Evolutionary conservation across 2,113 vertebrate species (phyloP).

Genomic region (Genyomyrus donnyi): DNA sequence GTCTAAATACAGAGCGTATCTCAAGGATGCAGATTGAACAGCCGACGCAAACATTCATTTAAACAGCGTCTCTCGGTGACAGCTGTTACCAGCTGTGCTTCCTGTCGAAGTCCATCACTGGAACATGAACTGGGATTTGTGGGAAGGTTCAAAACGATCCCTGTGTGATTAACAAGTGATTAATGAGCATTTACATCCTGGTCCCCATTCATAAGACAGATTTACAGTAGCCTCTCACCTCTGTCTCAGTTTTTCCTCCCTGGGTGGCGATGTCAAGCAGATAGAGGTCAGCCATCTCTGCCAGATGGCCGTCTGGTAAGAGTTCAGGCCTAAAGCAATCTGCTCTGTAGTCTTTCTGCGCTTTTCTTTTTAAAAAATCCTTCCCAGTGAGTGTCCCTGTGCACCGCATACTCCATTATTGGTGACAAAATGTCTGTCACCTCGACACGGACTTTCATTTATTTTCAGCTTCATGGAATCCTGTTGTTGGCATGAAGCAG

Average conservation of each 20-base stretch:
- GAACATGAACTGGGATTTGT: background rate
- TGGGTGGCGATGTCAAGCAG: background rate
- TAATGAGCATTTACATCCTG: background rate
- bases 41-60: background rate
- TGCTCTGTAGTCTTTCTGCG: background rate
- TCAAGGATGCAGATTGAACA: background rate
- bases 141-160: background rate
- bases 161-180: background rate
- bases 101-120: background rate
- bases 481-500: background rate
- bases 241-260: background rate
- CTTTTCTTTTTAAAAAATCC: background rate
- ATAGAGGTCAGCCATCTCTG: background rate
- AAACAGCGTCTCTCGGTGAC: too few species aligned
- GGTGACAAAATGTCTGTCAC: background rate
- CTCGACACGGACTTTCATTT: background rate
- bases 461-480: background rate
- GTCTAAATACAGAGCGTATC: background rate
- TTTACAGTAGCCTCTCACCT: background rate
- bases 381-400: background rate
- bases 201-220: background rate
- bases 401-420: background rate
- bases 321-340: background rate
- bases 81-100: background rate
- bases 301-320: background rate